Conservation (phyloP, 2,888 invertebrate genomes). For the Caenorhabditis parvicauda region DNA sequence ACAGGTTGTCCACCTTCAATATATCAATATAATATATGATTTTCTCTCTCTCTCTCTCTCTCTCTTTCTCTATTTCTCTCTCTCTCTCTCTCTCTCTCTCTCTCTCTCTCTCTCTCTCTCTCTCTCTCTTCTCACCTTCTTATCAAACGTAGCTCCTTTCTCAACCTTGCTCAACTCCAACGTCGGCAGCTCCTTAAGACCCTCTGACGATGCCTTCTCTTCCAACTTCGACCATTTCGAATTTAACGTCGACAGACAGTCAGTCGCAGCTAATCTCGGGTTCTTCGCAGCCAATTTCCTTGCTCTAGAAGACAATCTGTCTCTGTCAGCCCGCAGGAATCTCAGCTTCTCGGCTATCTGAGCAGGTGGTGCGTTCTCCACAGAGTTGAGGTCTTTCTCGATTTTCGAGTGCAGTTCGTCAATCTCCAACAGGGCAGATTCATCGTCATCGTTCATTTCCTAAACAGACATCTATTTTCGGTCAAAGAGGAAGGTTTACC, state of each 20-base stretch:
- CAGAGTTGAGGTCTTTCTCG: constrained; percentile 14
- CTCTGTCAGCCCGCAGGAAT: constrained; percentile 37
- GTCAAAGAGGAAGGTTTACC: neutral
- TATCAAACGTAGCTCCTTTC: constrained; percentile 15
- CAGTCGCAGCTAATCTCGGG: constrained; percentile 27
- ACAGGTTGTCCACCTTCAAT: constrained; percentile 26
- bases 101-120: no score
- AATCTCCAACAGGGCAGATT: constrained; percentile 39
- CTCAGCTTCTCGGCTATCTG: constrained; percentile 36
- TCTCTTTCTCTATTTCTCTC: no score
- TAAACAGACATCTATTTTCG: neutral
- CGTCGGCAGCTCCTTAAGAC: neutral
- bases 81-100: no score
- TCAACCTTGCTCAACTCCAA: constrained; percentile 8
- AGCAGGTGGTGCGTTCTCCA: constrained; percentile 14
- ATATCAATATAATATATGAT: no score
- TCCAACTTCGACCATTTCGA: constrained; percentile 32
- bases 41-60: no score
- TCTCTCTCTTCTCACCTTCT: no score
- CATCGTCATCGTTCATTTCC: constrained; percentile 48
- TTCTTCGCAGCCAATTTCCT: constrained; percentile 38
- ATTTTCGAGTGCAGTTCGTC: constrained; percentile 41
- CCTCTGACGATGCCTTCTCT: constrained; percentile 7
- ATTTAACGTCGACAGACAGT: constrained; percentile 13
- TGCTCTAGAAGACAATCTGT: constrained; percentile 34